Evolutionary conservation across 2,888 invertebrate genomes (phyloP), one percentile per base, ranked within the genome.

Genomic region (Pammene aurita): DNA sequence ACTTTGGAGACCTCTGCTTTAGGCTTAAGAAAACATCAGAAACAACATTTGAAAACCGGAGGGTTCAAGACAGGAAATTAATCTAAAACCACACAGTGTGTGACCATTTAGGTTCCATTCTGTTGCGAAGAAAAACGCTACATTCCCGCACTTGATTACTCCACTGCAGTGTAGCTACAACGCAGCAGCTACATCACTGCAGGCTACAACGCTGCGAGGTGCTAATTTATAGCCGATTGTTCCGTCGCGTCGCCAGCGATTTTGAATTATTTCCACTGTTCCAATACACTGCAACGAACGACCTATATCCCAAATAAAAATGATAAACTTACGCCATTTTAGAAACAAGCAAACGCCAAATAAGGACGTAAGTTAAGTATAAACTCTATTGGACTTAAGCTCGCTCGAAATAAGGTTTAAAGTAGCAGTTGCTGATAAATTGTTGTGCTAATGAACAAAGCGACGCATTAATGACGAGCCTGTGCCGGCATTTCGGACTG

Each of bases 151-250:
- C 44, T 58, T 58, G 52, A n/a, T 41, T 52, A 6, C 44, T 26
- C 26, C 13, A 11, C 44, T n/a, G 67, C 54, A 38, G n/a, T 42
- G 42, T 5, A 13, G 34, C 50, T 18, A 26, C 58, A 58, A 58
- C 38, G 52, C 52, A 14, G 60, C 60, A 61, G 60, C 18, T 48
- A 61, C 46, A 35, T 11, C 34, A 60, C 16, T 56, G 66, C 66
- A 50, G 54, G 26, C 38, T 56, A 42, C 50, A 46, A 52, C 66
- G 14, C 26, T 11, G 7, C 57, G 71, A 72, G 73, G 73, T 72
- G 74, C 73, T 80, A 79, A 79, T 80, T 76, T 76, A 79, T 75
- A 74, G 72, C 72, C 74, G 73, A 76, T 78, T 76, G 76, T 76
- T 75, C 75, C 60, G 50, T 41, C 67, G 35, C 68, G 58, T 66